Evolutionary conservation across 1,140 invertebrate species (phyloP).

Genomic region (Hermetia illucens): DNA sequence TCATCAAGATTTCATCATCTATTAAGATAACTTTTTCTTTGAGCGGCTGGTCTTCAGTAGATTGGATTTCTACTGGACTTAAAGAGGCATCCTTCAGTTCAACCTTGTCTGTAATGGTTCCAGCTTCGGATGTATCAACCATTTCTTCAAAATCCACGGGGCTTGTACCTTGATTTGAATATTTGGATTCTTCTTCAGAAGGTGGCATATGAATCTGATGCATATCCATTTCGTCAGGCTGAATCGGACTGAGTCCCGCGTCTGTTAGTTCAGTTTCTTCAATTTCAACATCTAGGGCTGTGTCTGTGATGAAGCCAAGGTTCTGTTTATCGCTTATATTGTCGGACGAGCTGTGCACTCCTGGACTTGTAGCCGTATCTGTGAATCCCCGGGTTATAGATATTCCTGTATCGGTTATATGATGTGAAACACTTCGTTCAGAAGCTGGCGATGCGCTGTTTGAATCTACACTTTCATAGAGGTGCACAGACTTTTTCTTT

Average conservation of each 20-base stretch:
- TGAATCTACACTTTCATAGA: slow-evolving; percentile 28
- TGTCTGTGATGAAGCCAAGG: slow-evolving; percentile 19
- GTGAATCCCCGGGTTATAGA: slow-evolving; percentile 34
- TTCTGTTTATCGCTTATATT: neutral
- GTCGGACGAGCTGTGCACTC: slow-evolving; percentile 2
- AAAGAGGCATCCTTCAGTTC: slow-evolving; percentile 33
- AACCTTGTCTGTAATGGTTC: slow-evolving; percentile 33
- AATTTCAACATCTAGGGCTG: slow-evolving; percentile 29
- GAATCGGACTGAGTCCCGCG: slow-evolving; percentile 38
- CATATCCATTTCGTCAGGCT: slow-evolving; percentile 31
- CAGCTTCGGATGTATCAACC: slow-evolving; percentile 33
- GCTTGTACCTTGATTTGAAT: slow-evolving; percentile 32
- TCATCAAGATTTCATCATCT: slow-evolving; percentile 21
- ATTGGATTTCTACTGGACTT: slow-evolving; percentile 28
- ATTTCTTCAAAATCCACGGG: slow-evolving; percentile 32
- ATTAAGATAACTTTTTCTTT: slow-evolving; percentile 7
- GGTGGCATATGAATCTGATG: slow-evolving; percentile 9
- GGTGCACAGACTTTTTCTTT: slow-evolving; percentile 33
- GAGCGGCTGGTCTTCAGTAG: slow-evolving; percentile 2
- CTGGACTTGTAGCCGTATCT: slow-evolving; percentile 33
- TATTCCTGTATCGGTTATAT: slow-evolving; percentile 36
- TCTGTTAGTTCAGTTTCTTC: slow-evolving; percentile 38
- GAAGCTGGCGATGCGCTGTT: slow-evolving; percentile 28
- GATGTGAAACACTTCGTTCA: slow-evolving; percentile 36
- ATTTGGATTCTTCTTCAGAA: slow-evolving; percentile 26